Percentiles rank a stretch among this genome's conserved stretches.
These are phyloP conservation scores for Balearica regulorum DNA, from an alignment of 2,797 vertebrate genomes.

Conservation along the genomic window DNA sequence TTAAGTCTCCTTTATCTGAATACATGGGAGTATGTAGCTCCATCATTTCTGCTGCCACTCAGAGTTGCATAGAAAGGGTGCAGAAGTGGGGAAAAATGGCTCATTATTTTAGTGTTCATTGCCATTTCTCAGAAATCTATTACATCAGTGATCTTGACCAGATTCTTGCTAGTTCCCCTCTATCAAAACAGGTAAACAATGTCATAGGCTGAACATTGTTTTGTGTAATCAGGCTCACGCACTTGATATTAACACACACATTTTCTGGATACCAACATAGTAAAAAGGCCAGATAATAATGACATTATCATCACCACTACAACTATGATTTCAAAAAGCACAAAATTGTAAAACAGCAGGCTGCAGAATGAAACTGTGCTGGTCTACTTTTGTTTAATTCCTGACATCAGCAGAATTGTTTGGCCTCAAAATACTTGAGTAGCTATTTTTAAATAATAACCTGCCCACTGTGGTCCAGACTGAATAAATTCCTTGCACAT, in stretches of 20 bases:
- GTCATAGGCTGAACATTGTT: neutral
- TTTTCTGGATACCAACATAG: neutral
- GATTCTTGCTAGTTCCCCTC: neutral
- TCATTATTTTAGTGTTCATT: neutral
- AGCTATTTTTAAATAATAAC: neutral
- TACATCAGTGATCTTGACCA: neutral
- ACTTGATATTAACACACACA: neutral
- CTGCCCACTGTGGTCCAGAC: neutral
- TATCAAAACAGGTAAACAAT: neutral
- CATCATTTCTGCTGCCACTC: neutral
- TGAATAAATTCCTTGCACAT: neutral
- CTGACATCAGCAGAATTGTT: neutral
- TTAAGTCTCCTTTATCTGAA: neutral
- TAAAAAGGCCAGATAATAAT: neutral
- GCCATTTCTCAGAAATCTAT: neutral
- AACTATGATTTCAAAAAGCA: neutral
- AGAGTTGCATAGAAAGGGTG: neutral
- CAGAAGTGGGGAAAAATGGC: neutral
- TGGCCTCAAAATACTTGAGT: neutral
- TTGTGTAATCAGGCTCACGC: neutral
- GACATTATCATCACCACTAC: neutral
- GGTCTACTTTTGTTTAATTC: neutral
- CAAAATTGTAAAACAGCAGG: neutral
- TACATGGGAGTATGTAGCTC: neutral
- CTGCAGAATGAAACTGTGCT: neutral